Conservation (phyloP, 35 echinoderm and acorn worm species). For the Patiria miniata region DNA sequence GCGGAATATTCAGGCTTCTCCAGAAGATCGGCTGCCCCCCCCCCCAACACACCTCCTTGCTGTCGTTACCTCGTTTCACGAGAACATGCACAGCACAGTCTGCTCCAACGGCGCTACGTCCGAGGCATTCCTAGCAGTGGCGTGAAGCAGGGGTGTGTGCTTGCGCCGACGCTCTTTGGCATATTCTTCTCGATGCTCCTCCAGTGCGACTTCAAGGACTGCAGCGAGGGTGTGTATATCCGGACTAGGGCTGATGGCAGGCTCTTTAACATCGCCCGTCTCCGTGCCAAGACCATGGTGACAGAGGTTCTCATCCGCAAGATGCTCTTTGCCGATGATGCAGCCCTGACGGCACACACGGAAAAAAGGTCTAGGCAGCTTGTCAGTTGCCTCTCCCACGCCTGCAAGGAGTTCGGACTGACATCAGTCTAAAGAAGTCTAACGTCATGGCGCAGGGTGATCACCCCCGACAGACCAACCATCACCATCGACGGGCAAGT, state of each 20-base stretch:
- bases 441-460: no score
- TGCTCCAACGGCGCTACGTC: constrained; percentile 37
- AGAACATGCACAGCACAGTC: constrained; percentile 39
- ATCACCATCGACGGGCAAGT: no score
- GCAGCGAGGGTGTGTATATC: constrained; percentile 12
- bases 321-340: no score
- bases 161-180: constrained; percentile 12
- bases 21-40: constrained; percentile 49
- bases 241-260: not conserved
- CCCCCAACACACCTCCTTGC: constrained; percentile 33
- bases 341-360: not conserved
- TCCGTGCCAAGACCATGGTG: no score
- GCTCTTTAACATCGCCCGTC: no score
- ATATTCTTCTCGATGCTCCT: constrained; percentile 47
- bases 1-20: constrained; percentile 46
- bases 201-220: not conserved
- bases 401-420: constrained; percentile 55
- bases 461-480: no score
- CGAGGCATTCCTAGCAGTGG: constrained; percentile 26
- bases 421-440: no score
- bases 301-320: no score
- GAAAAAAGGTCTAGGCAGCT: not conserved
- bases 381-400: constrained; percentile 16
- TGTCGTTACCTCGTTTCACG: constrained; percentile 51
- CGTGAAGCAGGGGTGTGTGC: constrained; percentile 37